Conservation (phyloP, 1,140 invertebrate genomes). For the Plutomurus gul region DNA sequence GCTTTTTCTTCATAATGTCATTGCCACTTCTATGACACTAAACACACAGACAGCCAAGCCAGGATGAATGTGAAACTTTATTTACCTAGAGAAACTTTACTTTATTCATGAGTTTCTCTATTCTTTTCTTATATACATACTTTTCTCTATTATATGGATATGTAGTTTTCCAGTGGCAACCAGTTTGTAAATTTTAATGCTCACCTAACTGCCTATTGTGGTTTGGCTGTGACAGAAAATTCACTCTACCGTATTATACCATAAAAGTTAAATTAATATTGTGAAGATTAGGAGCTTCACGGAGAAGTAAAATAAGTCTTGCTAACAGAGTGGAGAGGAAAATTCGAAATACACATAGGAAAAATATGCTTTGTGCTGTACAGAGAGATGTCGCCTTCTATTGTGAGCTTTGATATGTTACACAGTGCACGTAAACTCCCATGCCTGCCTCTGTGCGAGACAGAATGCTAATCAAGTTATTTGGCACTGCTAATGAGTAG, state of each 20-base stretch:
- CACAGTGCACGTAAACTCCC: too few relatives aligned
- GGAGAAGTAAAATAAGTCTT: not conserved
- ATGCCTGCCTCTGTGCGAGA: too few relatives aligned
- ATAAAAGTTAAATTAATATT: not conserved
- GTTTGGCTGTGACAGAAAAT: not conserved
- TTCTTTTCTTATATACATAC: not conserved
- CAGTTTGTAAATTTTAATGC: not conserved
- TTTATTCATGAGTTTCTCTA: not conserved
- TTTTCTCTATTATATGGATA: not conserved
- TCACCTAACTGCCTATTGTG: not conserved
- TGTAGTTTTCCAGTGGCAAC: too few relatives aligned
- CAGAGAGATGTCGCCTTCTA: too few relatives aligned
- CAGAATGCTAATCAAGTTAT: too few relatives aligned
- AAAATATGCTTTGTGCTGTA: too few relatives aligned
- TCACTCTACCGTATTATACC: not conserved
- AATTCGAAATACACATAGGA: too few relatives aligned
- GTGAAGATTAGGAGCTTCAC: not conserved
- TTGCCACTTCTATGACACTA: slow-evolving; percentile 19
- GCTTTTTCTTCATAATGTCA: slow-evolving; percentile 27
- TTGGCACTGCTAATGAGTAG: not conserved
- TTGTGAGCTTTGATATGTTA: too few relatives aligned
- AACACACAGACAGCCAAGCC: not conserved
- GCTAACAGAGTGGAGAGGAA: too few relatives aligned
- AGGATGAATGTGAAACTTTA: not conserved
- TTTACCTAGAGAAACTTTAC: not conserved